These are phyloP conservation scores for Camponotus vicinus DNA, from an alignment of 1,140 invertebrate species.

Conservation along the genomic window DNA sequence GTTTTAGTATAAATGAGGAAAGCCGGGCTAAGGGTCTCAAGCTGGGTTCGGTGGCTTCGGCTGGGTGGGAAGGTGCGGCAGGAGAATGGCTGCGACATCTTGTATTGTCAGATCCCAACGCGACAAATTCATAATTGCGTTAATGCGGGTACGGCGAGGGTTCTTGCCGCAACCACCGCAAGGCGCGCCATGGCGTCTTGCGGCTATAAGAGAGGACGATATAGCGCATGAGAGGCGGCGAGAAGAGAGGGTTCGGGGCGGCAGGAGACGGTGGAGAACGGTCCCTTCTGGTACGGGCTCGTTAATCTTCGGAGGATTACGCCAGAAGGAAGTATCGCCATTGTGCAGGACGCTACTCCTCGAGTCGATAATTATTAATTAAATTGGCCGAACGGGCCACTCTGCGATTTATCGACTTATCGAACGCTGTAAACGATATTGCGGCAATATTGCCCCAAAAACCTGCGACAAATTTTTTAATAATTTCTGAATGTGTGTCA, in stretches of 20 bases:
- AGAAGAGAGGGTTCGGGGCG: neutral
- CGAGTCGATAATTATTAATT: slow-evolving; percentile 83
- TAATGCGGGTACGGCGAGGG: slow-evolving; percentile 83
- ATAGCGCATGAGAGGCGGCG: slow-evolving; percentile 46
- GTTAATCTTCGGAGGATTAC: slow-evolving; percentile 84
- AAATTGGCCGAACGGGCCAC: slow-evolving; percentile 74
- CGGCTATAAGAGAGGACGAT: slow-evolving; percentile 73
- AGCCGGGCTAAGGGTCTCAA: slow-evolving; percentile 60
- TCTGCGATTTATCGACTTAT: slow-evolving; percentile 75
- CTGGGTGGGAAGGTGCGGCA: slow-evolving; percentile 61
- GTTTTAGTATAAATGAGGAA: slow-evolving; percentile 72
- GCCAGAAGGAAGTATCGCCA: slow-evolving; percentile 77
- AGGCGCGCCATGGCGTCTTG: slow-evolving; percentile 81
- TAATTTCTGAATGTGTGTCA: neutral
- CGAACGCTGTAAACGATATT: neutral
- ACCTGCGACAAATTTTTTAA: slow-evolving; percentile 32
- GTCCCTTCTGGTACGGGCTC: slow-evolving; percentile 76
- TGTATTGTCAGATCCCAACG: slow-evolving; percentile 85
- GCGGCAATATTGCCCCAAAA: neutral
- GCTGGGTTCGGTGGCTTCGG: slow-evolving; percentile 57
- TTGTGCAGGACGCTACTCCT: slow-evolving; percentile 75
- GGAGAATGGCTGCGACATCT: slow-evolving; percentile 81
- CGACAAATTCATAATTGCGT: slow-evolving; percentile 87
- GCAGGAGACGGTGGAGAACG: slow-evolving; percentile 47
- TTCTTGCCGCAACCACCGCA: slow-evolving; percentile 82